Base-by-base conservation (phyloP, 92 coral and sea anemone species). In the Porites rus region DNA sequence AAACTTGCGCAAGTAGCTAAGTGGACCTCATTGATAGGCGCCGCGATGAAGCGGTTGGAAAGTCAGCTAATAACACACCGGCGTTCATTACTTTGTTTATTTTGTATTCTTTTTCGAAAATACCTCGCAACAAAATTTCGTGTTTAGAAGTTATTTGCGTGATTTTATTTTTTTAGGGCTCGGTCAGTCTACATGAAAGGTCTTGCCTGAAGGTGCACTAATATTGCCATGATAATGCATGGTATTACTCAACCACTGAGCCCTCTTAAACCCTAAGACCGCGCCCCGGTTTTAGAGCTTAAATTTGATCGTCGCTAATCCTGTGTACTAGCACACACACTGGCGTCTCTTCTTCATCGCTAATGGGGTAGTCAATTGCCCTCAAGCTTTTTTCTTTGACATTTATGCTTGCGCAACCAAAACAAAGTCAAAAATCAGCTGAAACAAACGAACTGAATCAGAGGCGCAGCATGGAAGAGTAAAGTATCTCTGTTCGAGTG, bases 351-450 rank as follows among this genome's bases (percentile, higher is more conserved):
- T 7, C 72, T 73, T 11, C 24, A 63, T 61, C 65, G 60, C 51
- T 31, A 22, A 51, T 60, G 80, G 21, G 65, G 17, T 73, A 74
- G 46, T 73, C 43, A 83, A 83, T 64, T 83, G 73, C 62, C 80
- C 80, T 68, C 69, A 56, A 70, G 86, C 77, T 56, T 28, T 69
- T 71, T 38, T 28, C 51, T 74, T 63, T 59, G 63, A 63, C 61
- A 60, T 72, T 83, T 83, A 61, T 74, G 87, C 64, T 62, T 22
- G 61, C 73, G 73, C 25, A 72, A 65, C 64, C 87, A 83, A 83
- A 83, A 83, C 86, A 81, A 81, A 70, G 77, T 70, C n/a, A 38
- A 81, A 81, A 81, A 63, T 81, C 77, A 58, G 86, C 77, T 69
- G 86, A 81, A 59, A 46, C 80, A 83, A 74, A 73, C 74, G 60